Evolutionary conservation across 2,113 vertebrate species (phyloP), one percentile per base, ranked within the genome.

Genomic region (Barnardius zonarius): DNA sequence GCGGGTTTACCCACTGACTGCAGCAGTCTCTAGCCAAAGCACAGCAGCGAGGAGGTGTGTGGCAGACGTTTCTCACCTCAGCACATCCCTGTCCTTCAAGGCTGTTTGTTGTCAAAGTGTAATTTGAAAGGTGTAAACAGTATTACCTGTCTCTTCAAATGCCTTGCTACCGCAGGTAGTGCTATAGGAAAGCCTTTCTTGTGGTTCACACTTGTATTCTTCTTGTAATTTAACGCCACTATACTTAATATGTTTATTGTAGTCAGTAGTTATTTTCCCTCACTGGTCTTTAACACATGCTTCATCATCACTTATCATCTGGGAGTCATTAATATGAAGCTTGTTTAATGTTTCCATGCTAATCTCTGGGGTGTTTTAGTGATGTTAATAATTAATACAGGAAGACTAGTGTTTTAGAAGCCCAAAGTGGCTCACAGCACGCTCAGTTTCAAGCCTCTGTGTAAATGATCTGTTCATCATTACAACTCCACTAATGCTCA

Each of bases 291-390:
- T 91, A 96, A 72, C 90, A 83, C 62, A 52, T 73, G 83, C 89
- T 91, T 94, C 92, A 61, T 68, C 64, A 46, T 77, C 79, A 63
- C 33, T 90, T 95, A 51, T 86, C 92, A 88, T 94, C 94, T 86
- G 94, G 93, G 90, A 97, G 49, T 85, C 82, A 78, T 97, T 93
- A 95, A 95, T 96, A 93, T 90, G 70, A 88, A 90, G 64, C 46
- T 92, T 92, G 93, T 94, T 95, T 92, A 95, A 89, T 73, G 80
- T 86, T 95, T 91, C 67, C 44, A 83, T 52, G 84, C 37, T 69
- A 76, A 62, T 85, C 94, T 95, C 94, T 87, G 63, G 91, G 85
- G 91, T 92, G 91, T 61, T 94, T 87, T 73, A 89, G 70, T 6
- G 11, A 83, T 15, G 28, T 94, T 92, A 96, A 96, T 95, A 94